phyloP scores from a whole-genome alignment of 1,140 invertebrate species.

The Rhysida immarginata region DNA sequence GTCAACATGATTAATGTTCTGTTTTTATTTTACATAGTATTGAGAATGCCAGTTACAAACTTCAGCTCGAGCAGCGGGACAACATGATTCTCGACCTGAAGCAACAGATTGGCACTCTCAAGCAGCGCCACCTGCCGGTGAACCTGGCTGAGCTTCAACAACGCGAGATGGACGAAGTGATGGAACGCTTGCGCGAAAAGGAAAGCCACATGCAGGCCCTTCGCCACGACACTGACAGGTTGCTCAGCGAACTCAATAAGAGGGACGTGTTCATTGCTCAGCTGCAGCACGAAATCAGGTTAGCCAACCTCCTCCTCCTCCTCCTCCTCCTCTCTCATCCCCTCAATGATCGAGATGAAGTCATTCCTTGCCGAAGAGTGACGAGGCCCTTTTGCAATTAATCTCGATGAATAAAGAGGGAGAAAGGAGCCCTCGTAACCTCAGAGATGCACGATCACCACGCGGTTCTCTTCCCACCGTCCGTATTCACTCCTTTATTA shows the following conservation, averaged over 20 bases:
- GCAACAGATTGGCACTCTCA: slow-evolving; percentile 3
- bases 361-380: no score
- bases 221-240: background rate
- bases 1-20: no score
- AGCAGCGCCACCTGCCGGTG: slow-evolving; percentile 2
- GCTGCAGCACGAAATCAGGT: background rate
- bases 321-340: no score
- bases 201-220: background rate
- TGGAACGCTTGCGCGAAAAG: background rate
- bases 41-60: slow-evolving; percentile 8
- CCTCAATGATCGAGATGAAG: no score
- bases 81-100: background rate
- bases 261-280: background rate
- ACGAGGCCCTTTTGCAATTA: no score
- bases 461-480: no score
- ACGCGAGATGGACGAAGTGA: background rate
- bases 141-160: slow-evolving; percentile 1
- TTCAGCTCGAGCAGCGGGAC: slow-evolving; percentile 4
- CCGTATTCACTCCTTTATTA: no score
- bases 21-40: slow-evolving; percentile 1
- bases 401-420: no score
- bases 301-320: no score
- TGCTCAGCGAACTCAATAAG: background rate
- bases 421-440: no score
- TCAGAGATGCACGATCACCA: no score